These are phyloP conservation scores for Brachyalestes nurse DNA, from an alignment of 2,797 vertebrate species.

Conservation along the genomic window DNA sequence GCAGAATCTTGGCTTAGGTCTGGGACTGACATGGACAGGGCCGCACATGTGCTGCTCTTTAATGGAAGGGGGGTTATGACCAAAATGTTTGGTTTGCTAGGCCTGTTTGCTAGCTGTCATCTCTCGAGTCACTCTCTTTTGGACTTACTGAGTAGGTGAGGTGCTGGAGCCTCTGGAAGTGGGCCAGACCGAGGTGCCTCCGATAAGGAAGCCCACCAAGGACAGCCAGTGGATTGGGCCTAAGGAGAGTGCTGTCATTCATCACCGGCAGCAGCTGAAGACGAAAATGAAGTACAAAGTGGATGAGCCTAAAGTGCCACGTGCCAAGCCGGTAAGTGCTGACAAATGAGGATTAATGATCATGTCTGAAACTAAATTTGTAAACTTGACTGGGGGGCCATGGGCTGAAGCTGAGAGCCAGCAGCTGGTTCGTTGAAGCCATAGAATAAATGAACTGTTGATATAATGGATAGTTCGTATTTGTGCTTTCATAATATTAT, in stretches of 20 bases:
- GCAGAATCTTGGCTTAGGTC: not conserved
- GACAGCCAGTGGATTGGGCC: conserved; percentile 74
- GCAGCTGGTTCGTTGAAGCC: not conserved
- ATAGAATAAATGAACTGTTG: not conserved
- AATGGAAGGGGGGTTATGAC: not conserved
- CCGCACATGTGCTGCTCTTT: not conserved
- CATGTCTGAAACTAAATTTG: not conserved
- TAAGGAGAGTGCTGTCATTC: conserved; percentile 78
- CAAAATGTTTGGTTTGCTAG: not conserved
- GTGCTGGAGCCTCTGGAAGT: conserved; percentile 65
- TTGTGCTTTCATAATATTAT: not conserved
- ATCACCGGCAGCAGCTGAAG: conserved; percentile 78
- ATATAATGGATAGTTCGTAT: not conserved
- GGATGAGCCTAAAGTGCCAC: conserved; percentile 73
- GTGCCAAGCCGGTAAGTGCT: conserved; percentile 73
- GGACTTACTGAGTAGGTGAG: conserved; percentile 64
- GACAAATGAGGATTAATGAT: not conserved
- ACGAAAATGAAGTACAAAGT: conserved; percentile 81
- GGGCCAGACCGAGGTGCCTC: conserved; percentile 70
- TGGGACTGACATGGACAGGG: not conserved
- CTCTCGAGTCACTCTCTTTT: conserved; percentile 1
- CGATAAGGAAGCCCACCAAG: conserved; percentile 70
- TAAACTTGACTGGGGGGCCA: not conserved
- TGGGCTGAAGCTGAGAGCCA: not conserved
- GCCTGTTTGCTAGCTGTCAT: not conserved